Conservation (phyloP, 1,140 invertebrate genomes). For the Drosophila biarmipes region DNA sequence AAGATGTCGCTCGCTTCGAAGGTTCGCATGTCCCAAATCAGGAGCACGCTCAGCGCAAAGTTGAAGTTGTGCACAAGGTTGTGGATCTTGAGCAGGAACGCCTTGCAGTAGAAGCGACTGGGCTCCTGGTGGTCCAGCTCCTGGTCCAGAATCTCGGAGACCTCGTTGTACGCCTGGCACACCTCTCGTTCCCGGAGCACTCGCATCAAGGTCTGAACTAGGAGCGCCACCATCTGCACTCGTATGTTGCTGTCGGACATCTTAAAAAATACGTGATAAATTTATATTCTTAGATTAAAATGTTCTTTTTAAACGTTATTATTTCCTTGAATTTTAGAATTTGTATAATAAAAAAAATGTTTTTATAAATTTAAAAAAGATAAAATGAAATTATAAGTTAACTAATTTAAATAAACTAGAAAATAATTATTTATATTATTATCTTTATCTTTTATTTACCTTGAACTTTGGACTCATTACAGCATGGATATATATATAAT, state of each 20-base stretch:
- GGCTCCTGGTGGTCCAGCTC: neutral
- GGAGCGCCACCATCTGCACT: neutral
- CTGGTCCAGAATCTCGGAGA: neutral
- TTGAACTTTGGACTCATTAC: too few species aligned
- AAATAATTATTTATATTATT: too few species aligned
- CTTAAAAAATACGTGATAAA: too few species aligned
- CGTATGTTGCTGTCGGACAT: neutral
- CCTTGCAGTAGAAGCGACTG: conserved; percentile 8
- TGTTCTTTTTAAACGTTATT: too few species aligned
- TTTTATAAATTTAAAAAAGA: too few species aligned
- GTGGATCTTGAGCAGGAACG: conserved; percentile 16
- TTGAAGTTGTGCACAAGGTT: conserved; percentile 32
- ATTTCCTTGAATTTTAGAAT: too few species aligned
- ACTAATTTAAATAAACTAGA: too few species aligned
- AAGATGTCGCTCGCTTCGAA: neutral
- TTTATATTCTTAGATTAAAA: too few species aligned
- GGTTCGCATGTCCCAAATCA: neutral
- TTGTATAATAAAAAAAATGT: too few species aligned
- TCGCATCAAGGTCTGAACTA: neutral
- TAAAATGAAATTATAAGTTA: too few species aligned
- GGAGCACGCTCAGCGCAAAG: conserved; percentile 1
- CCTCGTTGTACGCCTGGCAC: conserved; percentile 12
- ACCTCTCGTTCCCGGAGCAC: neutral
- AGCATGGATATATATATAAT: too few species aligned
- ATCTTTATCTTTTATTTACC: too few species aligned